A percentile compares a stretch with the other conserved stretches of the same genome.
These are phyloP conservation scores for Seriola dumerili DNA, from an alignment of 2,113 vertebrate species.

Conservation along the genomic window DNA sequence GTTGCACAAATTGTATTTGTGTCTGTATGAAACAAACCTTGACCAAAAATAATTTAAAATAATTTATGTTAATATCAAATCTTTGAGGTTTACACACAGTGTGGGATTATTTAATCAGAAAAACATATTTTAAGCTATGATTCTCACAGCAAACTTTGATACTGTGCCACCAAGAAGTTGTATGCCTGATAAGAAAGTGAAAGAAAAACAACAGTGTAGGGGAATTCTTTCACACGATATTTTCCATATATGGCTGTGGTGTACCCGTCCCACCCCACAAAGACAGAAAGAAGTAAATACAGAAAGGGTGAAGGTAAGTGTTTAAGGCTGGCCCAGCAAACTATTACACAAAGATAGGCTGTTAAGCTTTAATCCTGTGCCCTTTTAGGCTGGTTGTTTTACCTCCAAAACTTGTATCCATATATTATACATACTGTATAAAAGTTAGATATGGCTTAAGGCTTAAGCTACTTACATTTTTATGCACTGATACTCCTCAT, in stretches of 20 bases:
- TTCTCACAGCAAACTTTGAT: background rate
- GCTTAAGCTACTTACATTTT: no score
- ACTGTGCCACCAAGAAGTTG: background rate
- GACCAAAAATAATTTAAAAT: background rate
- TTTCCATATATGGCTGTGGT: background rate
- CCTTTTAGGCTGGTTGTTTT: no score
- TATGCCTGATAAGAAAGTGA: background rate
- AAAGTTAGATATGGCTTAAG: no score
- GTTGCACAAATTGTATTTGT: no score
- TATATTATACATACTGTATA: no score
- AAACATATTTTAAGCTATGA: no score
- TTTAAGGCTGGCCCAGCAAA: no score
- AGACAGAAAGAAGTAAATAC: background rate
- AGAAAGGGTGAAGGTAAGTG: no score
- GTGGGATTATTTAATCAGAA: background rate
- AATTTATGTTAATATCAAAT: background rate
- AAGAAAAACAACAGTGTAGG: slow-evolving; percentile 7
- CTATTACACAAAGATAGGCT: no score
- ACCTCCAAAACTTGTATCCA: no score
- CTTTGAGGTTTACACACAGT: background rate
- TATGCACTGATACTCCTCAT: no score
- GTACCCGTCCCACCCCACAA: background rate
- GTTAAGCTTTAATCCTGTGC: no score
- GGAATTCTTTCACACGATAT: background rate
- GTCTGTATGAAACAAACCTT: background rate